A percentile compares a stretch with the other conserved stretches of the same genome.
Conservation (phyloP, 2,888 invertebrate genomes). For the Amphipyra berbera region DNA sequence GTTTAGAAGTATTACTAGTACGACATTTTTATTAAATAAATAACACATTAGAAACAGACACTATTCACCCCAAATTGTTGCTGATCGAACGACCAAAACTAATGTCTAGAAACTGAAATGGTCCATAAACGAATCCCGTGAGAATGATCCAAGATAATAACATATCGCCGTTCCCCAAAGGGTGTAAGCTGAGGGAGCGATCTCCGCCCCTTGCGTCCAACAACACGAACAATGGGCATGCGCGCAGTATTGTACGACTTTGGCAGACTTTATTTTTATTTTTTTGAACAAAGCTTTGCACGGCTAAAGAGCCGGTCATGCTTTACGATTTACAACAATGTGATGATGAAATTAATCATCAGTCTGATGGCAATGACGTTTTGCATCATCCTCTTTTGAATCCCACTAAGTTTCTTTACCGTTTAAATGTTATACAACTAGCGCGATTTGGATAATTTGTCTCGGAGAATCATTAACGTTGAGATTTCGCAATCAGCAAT, state of each 20-base stretch:
- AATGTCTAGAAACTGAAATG: constrained; percentile 53
- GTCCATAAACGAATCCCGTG: constrained; percentile 63
- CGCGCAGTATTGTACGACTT: constrained; percentile 73
- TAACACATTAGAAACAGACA: constrained; percentile 28
- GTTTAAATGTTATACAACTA: constrained; percentile 63
- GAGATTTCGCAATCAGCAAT: constrained; percentile 46
- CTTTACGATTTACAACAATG: constrained; percentile 77
- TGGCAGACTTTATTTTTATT: constrained; percentile 67
- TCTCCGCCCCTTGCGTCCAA: constrained; percentile 68
- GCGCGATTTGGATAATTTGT: constrained; percentile 52
- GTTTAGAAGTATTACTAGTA: not conserved
- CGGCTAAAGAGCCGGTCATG: constrained; percentile 78
- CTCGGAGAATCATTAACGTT: constrained; percentile 31
- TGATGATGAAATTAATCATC: constrained; percentile 82
- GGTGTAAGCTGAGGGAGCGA: constrained; percentile 70
- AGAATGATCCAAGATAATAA: constrained; percentile 72
- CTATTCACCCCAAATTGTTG: constrained; percentile 38
- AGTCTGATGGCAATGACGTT: constrained; percentile 64
- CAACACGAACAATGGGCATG: constrained; percentile 76
- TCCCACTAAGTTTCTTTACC: constrained; percentile 56
- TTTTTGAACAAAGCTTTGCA: constrained; percentile 75
- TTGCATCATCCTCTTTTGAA: constrained; percentile 66
- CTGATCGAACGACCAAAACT: constrained; percentile 52
- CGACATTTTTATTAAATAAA: not conserved
- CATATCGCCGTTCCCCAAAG: constrained; percentile 59